Percentiles rank a stretch among this genome's conserved stretches.
phyloP scores from a whole-genome alignment of 2,888 invertebrate species.

The Mongoloraphidia duomilia region DNA sequence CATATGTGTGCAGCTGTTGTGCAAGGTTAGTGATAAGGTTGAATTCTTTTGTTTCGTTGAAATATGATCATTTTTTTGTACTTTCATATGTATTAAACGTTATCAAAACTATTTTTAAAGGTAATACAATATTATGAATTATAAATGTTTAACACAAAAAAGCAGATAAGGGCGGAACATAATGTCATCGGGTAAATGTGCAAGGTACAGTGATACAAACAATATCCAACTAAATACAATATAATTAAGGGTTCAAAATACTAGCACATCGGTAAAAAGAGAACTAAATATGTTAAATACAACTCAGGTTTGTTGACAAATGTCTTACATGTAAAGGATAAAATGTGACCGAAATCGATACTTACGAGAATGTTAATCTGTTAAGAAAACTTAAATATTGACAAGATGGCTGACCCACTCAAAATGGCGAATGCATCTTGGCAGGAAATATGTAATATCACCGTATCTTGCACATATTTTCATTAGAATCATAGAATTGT shows the following conservation, averaged over 20 bases:
- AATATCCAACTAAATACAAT: not conserved
- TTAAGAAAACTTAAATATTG: slow-evolving; percentile 1
- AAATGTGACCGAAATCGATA: not conserved
- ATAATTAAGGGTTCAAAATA: not conserved
- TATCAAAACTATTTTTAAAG: not conserved
- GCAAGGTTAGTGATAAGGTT: not conserved
- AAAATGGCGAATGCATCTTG: slow-evolving; percentile 4
- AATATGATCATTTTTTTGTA: not conserved
- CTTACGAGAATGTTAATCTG: slow-evolving; percentile 1
- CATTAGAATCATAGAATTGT: not conserved
- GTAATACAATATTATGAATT: too few relatives aligned
- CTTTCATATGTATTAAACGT: not conserved
- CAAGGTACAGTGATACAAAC: too few relatives aligned
- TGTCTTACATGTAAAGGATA: not conserved
- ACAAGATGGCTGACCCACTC: not conserved
- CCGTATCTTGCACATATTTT: slow-evolving; percentile 24
- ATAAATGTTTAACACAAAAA: not conserved
- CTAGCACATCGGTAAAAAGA: not conserved
- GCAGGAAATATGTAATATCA: slow-evolving; percentile 12
- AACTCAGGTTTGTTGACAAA: not conserved
- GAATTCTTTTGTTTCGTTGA: not conserved
- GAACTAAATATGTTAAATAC: not conserved
- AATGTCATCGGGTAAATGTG: too few relatives aligned
- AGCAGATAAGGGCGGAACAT: too few relatives aligned
- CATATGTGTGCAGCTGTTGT: too few relatives aligned